Base-by-base conservation (phyloP, 2,113 vertebrate species). In the Coregonus clupeaformis region DNA sequence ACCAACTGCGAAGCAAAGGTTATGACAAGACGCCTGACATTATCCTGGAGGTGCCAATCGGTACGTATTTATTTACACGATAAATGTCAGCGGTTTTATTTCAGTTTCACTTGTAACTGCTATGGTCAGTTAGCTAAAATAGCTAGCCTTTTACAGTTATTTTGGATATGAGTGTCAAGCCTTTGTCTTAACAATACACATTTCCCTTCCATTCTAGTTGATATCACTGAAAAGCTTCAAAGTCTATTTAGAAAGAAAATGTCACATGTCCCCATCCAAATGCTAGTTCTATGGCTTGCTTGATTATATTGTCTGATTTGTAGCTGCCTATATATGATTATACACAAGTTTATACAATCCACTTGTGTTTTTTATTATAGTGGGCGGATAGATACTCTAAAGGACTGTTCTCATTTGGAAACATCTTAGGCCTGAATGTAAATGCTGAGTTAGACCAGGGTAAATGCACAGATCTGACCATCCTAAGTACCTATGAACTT, bases 1-100 rank as follows among this genome's bases (percentile, higher is more conserved):
- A 96, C 93, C 96, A 99, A 81, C 95, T 99, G 80, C 96, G 98
- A 89, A 91, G 93, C 67, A 98, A 96, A 82, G 98, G 98, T 82
- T 99, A 99, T 75, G 98, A 99, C 93, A 99, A 99, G 95, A 99
- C 98, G 62, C 98, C 98, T 76, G 98, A 99, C 79, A 97, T 99
- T 71, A 99, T 99, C 86, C 93, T 99, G 88, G 97, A 99, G 88
- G 97, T 99, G 57, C 98, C 98, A 78, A 86, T 99, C 74, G 97
- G 98, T 99, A 85, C 93, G 97, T 96, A 60, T 22, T 22, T 22
- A 80, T 81, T 75, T 63, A 24, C 2, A 76, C 59, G 66, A 69
- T 36, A 64, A 62, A 76, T 52, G 32, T 78, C 13, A 62, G 32
- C 49, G 24, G 36, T 76, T 49, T 45, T 4, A 62, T 74, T 78